phyloP scores from a whole-genome alignment of 23 tunicate species.

The Trididemnum miniatum region DNA sequence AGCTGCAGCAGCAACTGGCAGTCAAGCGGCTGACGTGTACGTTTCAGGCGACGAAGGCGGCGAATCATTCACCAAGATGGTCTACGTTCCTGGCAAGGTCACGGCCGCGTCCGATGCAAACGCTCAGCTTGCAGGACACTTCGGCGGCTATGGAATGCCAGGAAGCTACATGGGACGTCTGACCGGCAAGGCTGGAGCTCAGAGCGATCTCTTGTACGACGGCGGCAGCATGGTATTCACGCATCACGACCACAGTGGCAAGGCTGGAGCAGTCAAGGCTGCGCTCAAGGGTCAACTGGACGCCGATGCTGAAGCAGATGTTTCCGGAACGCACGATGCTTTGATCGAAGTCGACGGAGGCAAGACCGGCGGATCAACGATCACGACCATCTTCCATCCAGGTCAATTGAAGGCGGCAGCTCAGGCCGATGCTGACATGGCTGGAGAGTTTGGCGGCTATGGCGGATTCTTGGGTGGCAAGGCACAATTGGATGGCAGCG shows the following conservation, averaged over 20 bases:
- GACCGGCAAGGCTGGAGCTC: slow-evolving; percentile 1
- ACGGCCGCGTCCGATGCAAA: background rate
- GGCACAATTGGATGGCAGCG: background rate
- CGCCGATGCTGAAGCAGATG: background rate
- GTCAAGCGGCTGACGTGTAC: background rate
- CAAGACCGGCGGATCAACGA: slow-evolving; percentile 5
- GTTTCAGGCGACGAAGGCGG: background rate
- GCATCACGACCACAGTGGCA: background rate
- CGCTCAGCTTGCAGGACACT: background rate
- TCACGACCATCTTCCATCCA: slow-evolving; percentile 1
- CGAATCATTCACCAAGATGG: background rate
- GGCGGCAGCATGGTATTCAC: background rate
- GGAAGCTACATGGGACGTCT: background rate
- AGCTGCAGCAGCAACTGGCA: slow-evolving; percentile 7
- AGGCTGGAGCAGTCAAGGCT: background rate
- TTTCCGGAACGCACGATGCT: slow-evolving; percentile 8
- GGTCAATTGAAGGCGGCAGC: background rate
- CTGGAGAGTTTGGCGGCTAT: background rate
- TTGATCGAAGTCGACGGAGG: background rate
- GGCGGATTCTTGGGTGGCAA: slow-evolving; percentile 20
- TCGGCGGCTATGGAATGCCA: slow-evolving; percentile 10
- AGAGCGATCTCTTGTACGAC: slow-evolving; percentile 2
- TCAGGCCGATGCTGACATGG: background rate
- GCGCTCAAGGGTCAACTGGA: background rate
- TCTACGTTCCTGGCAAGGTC: slow-evolving; percentile 9